phyloP scores from a whole-genome alignment of 2,113 vertebrate species.

The Fulica atra region DNA sequence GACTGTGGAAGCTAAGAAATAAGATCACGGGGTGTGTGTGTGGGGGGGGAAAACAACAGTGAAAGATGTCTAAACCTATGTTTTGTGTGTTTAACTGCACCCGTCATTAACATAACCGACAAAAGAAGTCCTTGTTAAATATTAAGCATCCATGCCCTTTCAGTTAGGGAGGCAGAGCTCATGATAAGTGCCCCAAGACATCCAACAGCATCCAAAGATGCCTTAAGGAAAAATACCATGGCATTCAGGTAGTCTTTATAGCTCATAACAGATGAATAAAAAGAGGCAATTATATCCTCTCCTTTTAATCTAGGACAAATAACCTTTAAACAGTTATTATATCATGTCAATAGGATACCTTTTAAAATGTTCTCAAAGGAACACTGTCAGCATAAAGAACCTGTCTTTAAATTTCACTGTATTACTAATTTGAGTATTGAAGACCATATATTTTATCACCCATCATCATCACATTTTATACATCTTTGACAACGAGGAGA shows the following conservation, averaged over 20 bases:
- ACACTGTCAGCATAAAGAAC: neutral
- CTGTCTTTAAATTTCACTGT: neutral
- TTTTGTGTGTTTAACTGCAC: neutral
- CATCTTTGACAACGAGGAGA: neutral
- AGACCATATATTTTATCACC: neutral
- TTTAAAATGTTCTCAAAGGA: neutral
- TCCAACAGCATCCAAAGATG: neutral
- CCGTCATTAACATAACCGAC: neutral
- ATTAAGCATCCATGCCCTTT: neutral
- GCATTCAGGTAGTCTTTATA: neutral
- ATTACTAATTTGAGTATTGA: neutral
- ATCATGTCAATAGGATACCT: neutral
- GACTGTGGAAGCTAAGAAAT: neutral
- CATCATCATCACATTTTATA: neutral
- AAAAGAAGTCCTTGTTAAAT: neutral
- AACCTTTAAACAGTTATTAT: neutral
- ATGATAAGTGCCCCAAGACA: neutral
- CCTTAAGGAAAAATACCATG: neutral
- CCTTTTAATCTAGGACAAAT: neutral
- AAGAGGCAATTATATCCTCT: neutral
- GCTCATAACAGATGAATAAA: neutral
- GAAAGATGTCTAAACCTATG: neutral
- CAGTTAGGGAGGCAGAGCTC: neutral
- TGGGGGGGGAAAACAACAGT: neutral
- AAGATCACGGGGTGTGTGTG: neutral